Conservation (phyloP, 2,888 invertebrate species). For the Pandemis heparana region DNA sequence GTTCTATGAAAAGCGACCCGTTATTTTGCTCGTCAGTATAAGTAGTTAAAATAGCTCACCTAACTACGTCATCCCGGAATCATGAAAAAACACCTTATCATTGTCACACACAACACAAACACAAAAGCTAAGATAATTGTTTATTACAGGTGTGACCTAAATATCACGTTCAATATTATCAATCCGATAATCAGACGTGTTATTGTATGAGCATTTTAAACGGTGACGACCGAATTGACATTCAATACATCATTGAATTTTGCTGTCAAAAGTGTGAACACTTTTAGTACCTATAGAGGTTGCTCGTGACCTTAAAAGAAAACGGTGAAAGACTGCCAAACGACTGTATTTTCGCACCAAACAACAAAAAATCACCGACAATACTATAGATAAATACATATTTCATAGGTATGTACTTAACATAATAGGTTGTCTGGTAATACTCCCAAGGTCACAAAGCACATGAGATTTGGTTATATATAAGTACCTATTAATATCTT, state of each 20-base stretch:
- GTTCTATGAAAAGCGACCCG: too few species aligned
- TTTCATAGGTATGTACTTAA: background rate
- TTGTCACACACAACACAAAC: constrained; percentile 27
- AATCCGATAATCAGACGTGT: constrained; percentile 39
- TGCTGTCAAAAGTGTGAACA: constrained; percentile 7
- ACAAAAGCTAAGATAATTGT: constrained; percentile 16
- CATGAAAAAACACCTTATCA: constrained; percentile 5
- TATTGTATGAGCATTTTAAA: constrained; percentile 21
- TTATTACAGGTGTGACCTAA: constrained; percentile 44
- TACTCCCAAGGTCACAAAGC: background rate
- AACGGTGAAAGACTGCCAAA: background rate
- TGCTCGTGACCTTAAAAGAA: background rate
- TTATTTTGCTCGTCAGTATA: too few species aligned
- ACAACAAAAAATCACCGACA: background rate
- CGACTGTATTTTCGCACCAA: background rate
- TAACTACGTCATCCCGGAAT: constrained; percentile 17
- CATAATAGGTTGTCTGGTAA: background rate
- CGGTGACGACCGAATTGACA: constrained; percentile 7
- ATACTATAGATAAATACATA: background rate
- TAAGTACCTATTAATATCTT: constrained; percentile 5
- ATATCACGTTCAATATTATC: constrained; percentile 35
- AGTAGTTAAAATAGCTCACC: background rate
- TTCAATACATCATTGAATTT: constrained; percentile 23
- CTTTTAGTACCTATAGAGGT: background rate
- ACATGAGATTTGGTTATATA: background rate